phyloP scores from a whole-genome alignment of 2,888 invertebrate species.

The Tetranychus piercei region DNA sequence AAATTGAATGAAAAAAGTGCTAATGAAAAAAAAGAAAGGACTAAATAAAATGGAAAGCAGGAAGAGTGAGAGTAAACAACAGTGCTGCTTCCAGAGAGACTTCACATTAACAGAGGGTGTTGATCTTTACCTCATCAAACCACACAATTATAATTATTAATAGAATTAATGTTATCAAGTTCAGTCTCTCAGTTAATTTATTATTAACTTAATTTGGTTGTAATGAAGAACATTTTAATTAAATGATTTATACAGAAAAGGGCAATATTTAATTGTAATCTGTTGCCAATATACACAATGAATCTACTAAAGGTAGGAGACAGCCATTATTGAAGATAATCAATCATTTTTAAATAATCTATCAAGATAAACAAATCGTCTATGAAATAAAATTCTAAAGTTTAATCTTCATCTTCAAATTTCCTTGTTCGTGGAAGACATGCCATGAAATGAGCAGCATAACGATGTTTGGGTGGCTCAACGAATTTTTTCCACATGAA shows the following conservation, averaged over 20 bases:
- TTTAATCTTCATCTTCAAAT: slow-evolving; percentile 4
- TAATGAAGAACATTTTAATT: too few species aligned
- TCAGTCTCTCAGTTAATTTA: neutral
- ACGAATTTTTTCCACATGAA: slow-evolving; percentile 17
- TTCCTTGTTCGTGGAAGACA: neutral
- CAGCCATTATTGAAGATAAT: too few species aligned
- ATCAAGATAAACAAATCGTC: neutral
- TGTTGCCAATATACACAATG: too few species aligned
- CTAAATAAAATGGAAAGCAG: neutral
- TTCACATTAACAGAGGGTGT: neutral
- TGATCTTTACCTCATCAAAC: neutral
- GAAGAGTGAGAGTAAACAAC: neutral
- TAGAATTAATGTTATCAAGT: neutral
- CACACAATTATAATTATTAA: neutral
- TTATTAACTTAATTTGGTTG: too few species aligned
- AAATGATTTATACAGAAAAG: too few species aligned
- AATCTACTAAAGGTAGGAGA: too few species aligned
- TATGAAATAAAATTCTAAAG: neutral
- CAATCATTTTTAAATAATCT: neutral
- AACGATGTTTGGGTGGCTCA: slow-evolving; percentile 16
- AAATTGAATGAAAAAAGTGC: neutral
- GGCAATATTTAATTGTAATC: too few species aligned
- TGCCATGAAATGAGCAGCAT: slow-evolving; percentile 14
- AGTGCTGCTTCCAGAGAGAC: neutral
- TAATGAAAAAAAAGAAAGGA: too few species aligned